Evolutionary conservation across 2,888 invertebrate species (phyloP), one percentile per base, ranked within the genome.

Genomic region (Spialia ferax): DNA sequence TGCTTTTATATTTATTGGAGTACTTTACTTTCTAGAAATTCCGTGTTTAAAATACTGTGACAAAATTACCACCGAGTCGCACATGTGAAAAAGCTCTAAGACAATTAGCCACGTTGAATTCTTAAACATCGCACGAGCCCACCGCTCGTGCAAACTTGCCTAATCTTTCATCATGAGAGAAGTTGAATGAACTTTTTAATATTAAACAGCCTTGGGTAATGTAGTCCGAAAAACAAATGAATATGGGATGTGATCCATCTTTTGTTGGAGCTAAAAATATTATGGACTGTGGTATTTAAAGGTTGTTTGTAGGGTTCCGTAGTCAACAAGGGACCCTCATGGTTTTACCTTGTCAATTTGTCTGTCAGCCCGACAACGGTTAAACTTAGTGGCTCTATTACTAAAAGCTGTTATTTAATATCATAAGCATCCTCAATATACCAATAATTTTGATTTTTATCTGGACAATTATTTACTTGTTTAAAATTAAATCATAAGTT

Each of bases 101-200:
- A 54, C 54, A 60, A 54, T 54, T 45, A 54, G 32, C 22, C 15
- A 20, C 20, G 38, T 10, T 60, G 29, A 59, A 66, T 42, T 52
- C 50, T 20, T 60, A 52, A 38, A 60, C 50, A 65, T n/a, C 11
- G 15, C 15, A 35, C 7, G 52, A 52, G 35, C 55, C n/a, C 6
- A 45, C 42, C 15, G 60, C 54, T 23, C 57, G 54, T 65, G 60
- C 45, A 22, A 54, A 60, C 52, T 59, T 60, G 18, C 50, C 72
- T 75, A 79, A 79, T 77, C 75, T 76, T 74, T 66, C 71, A 72
- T 77, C 76, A 79, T 79, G 79, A 78, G 76, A 67, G 71, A 80
- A 79, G 74, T 79, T 80, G 69, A 69, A 74, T 72, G 72, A 77
- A 78, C 77, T 79, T 79, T 79, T 79, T 75, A 80, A 79, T 78